These are phyloP conservation scores for Atlantisia rogersi DNA, from an alignment of 2,113 vertebrate species.

Conservation along the genomic window DNA sequence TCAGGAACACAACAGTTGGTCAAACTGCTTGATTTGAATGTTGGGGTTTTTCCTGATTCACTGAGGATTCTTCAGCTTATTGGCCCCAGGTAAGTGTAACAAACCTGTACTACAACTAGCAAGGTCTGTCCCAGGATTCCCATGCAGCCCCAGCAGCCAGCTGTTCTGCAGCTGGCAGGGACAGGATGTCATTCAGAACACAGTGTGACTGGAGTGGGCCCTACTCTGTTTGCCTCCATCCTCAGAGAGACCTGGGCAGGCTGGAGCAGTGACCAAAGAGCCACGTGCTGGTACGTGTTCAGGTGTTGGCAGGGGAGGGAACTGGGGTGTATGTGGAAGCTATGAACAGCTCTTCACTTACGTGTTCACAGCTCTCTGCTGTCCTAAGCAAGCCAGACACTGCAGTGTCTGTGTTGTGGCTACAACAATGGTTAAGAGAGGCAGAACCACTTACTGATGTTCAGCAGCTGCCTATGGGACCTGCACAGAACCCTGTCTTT, in stretches of 20 bases:
- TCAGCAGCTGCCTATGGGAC: background rate
- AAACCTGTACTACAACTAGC: background rate
- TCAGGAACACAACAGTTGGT: background rate
- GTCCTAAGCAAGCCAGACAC: background rate
- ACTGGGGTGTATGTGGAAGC: background rate
- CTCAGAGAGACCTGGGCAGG: no score
- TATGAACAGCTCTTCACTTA: background rate
- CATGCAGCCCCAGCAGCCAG: background rate
- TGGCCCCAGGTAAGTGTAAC: background rate
- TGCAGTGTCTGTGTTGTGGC: background rate
- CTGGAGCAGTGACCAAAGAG: background rate
- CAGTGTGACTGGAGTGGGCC: background rate
- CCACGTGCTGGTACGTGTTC: background rate
- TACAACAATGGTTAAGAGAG: no score
- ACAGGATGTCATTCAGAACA: background rate
- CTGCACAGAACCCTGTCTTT: background rate
- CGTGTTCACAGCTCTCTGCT: background rate
- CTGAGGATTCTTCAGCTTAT: background rate
- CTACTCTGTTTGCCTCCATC: background rate
- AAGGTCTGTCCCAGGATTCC: no score
- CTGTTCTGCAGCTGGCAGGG: background rate
- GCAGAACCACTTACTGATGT: background rate
- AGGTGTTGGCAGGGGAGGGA: background rate
- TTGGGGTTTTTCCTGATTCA: background rate
- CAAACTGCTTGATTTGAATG: background rate